Percentiles rank a stretch among this genome's conserved stretches.
phyloP scores from a whole-genome alignment of 2,888 invertebrate species.

The Phlogophora meticulosa region DNA sequence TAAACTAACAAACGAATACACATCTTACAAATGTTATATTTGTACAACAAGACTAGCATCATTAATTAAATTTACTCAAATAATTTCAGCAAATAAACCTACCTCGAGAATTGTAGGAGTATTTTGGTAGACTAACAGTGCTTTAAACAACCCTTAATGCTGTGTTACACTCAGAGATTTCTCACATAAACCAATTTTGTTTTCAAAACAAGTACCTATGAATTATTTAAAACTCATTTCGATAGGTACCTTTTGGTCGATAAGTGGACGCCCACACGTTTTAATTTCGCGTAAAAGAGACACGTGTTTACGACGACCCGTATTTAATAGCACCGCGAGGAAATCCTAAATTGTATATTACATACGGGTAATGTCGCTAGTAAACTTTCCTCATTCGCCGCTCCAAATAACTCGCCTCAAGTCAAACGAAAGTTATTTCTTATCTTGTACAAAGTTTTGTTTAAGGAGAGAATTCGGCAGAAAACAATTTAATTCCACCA shows the following conservation, averaged over 20 bases:
- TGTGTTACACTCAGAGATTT: too few species aligned
- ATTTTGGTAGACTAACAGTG: not conserved
- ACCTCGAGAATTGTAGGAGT: not conserved
- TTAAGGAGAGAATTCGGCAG: conserved; percentile 7
- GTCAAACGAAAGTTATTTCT: conserved; percentile 31
- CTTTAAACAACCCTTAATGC: not conserved
- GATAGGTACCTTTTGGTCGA: conserved; percentile 3
- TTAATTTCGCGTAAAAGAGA: conserved; percentile 66
- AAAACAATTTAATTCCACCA: conserved; percentile 30
- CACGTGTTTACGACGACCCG: conserved; percentile 64
- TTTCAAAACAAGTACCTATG: not conserved
- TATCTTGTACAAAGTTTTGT: conserved; percentile 32
- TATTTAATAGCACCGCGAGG: conserved; percentile 44
- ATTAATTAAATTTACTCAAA: conserved; percentile 30
- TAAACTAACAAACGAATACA: conserved; percentile 7
- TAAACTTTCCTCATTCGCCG: conserved; percentile 38
- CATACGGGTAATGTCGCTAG: conserved; percentile 11
- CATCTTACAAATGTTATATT: conserved; percentile 17
- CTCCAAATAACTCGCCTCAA: conserved; percentile 14
- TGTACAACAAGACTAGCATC: conserved; percentile 8
- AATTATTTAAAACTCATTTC: conserved; percentile 26
- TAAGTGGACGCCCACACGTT: conserved; percentile 51
- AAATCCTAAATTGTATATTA: conserved; percentile 48
- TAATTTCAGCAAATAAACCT: conserved; percentile 1
- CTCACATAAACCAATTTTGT: too few species aligned